phyloP scores from a whole-genome alignment of 1,140 invertebrate genomes.

The Whitmania pigra region DNA sequence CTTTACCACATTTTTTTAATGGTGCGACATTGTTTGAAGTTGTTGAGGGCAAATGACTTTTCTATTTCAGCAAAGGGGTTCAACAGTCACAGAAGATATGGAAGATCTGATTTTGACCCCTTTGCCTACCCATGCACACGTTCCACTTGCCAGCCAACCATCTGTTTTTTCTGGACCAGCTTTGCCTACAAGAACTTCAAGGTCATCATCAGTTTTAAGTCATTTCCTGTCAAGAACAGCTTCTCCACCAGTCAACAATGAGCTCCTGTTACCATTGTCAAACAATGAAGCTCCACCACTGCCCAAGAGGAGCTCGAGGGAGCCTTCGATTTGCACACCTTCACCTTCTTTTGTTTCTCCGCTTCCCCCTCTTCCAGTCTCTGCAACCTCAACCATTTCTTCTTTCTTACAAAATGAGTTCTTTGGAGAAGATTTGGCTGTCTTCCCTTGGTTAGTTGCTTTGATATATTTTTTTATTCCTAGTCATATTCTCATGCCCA shows the following conservation, averaged over 20 bases:
- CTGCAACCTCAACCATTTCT: background rate
- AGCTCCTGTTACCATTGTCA: background rate
- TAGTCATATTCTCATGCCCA: too few species aligned
- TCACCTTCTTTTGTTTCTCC: background rate
- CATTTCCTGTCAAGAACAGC: background rate
- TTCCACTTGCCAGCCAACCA: background rate
- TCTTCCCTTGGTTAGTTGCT: slow-evolving; percentile 2
- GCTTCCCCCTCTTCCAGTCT: background rate
- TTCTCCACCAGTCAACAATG: background rate
- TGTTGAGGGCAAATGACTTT: background rate
- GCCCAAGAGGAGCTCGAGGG: background rate
- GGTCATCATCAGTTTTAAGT: background rate
- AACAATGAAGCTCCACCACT: background rate
- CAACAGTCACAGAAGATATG: too few species aligned
- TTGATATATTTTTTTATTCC: background rate
- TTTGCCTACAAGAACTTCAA: background rate
- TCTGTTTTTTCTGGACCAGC: background rate
- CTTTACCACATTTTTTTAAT: too few species aligned
- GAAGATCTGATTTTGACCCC: too few species aligned
- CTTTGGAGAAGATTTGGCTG: slow-evolving; percentile 8
- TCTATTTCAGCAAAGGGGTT: too few species aligned
- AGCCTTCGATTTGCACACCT: background rate
- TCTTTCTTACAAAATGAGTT: slow-evolving; percentile 1
- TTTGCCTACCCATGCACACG: too few species aligned
- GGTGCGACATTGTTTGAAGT: too few species aligned